phyloP scores from a whole-genome alignment of 2,888 invertebrate genomes.

The Phengaris alcon region DNA sequence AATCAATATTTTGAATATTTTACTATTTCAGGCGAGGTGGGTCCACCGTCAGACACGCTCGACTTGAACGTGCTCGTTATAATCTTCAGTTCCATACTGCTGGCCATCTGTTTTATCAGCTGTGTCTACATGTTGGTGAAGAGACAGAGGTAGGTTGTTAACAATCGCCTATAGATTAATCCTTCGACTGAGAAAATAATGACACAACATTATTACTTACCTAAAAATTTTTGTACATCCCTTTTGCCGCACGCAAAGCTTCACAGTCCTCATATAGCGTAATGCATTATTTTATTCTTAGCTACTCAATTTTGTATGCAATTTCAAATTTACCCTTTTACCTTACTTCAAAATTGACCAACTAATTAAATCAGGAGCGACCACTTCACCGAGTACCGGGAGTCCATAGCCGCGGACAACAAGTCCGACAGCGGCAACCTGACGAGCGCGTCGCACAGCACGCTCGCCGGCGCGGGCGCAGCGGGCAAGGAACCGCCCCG shows the following conservation, averaged over 20 bases:
- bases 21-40: constrained; percentile 61
- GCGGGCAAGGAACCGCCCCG: constrained; percentile 58
- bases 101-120: constrained; percentile 63
- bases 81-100: constrained; percentile 66
- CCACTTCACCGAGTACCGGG: constrained; percentile 63
- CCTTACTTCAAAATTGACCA: background rate
- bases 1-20: constrained; percentile 30
- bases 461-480: constrained; percentile 58
- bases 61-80: constrained; percentile 73
- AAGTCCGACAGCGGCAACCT: constrained; percentile 70
- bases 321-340: too few relatives aligned
- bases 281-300: too few relatives aligned
- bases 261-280: too few relatives aligned
- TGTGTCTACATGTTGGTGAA: constrained; percentile 69
- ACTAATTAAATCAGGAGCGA: constrained; percentile 48
- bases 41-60: constrained; percentile 67
- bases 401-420: constrained; percentile 68
- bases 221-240: too few relatives aligned
- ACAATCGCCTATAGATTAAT: too few relatives aligned
- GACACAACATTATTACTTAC: too few relatives aligned
- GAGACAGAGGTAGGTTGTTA: constrained; percentile 57
- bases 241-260: too few relatives aligned
- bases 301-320: too few relatives aligned
- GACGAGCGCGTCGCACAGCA: constrained; percentile 67
- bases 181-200: too few relatives aligned